Evolutionary conservation across 2,113 vertebrate species (phyloP).

Genomic region (Calyptomena viridis): DNA sequence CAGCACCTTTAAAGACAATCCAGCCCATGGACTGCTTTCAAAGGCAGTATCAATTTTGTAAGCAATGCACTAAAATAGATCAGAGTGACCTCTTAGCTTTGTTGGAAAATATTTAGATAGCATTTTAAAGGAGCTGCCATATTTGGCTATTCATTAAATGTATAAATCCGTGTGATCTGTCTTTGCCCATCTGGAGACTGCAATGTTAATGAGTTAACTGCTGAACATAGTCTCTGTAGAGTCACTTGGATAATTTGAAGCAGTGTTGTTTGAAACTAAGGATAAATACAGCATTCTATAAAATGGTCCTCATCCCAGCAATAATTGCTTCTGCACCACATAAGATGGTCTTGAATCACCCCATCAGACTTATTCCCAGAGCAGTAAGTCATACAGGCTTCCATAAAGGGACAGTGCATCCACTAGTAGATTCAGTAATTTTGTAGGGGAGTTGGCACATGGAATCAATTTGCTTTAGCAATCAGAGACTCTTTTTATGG

Average conservation of each 20-base stretch:
- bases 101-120: conserved; percentile 46
- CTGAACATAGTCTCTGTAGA: conserved; percentile 39
- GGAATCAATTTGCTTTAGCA: conserved; percentile 33
- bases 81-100: neutral
- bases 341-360: conserved; percentile 33
- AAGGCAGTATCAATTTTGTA: neutral
- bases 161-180: conserved; percentile 10
- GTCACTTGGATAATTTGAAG: conserved; percentile 24
- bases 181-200: conserved; percentile 18
- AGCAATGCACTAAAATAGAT: neutral
- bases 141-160: conserved; percentile 25
- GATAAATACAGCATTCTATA: conserved; percentile 52
- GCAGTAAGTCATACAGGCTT: neutral
- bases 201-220: conserved; percentile 51
- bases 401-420: conserved; percentile 9
- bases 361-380: conserved; percentile 29
- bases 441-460: neutral
- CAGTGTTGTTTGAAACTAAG: neutral
- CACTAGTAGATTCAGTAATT: neutral
- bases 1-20: neutral
- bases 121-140: neutral
- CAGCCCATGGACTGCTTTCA: neutral
- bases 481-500: conserved; percentile 26
- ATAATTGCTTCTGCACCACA: neutral
- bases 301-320: conserved; percentile 41